Conservation (phyloP, 2,888 invertebrate species). For the Raillietiella orientalis region DNA sequence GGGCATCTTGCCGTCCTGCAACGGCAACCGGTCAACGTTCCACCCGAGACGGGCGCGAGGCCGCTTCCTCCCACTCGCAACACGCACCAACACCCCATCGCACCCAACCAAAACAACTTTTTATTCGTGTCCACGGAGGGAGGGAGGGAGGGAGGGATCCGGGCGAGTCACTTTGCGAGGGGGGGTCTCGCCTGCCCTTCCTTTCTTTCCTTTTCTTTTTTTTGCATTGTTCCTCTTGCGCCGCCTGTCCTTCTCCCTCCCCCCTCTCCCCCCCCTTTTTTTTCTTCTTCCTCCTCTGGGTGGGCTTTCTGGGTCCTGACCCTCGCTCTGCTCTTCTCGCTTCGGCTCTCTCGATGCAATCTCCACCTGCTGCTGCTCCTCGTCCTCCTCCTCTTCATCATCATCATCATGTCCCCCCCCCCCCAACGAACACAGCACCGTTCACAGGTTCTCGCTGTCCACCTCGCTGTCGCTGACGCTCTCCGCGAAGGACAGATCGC, state of each 20-base stretch:
- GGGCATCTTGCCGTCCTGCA: too few species aligned
- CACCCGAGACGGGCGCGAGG: too few species aligned
- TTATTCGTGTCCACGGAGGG: too few species aligned
- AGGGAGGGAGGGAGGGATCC: too few species aligned
- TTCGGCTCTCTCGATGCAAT: not conserved
- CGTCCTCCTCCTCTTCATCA: conserved; percentile 1
- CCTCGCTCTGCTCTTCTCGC: conserved; percentile 5
- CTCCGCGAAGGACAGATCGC: conserved; percentile 3
- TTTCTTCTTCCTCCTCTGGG: conserved; percentile 3
- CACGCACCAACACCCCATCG: too few species aligned
- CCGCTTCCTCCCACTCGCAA: too few species aligned
- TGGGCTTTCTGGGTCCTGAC: conserved; percentile 5
- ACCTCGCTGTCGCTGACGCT: conserved; percentile 3
- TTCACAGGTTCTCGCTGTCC: too few species aligned
- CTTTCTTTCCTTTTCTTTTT: too few species aligned
- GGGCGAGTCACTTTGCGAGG: too few species aligned
- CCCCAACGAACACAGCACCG: conserved; percentile 3
- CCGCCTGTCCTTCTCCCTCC: conserved; percentile 1
- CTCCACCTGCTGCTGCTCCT: conserved; percentile 1
- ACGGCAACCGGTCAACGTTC: too few species aligned
- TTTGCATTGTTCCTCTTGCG: conserved; percentile 3
- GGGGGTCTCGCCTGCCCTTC: too few species aligned
- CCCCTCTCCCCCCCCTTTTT: conserved; percentile 1
- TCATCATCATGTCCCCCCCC: conserved; percentile 3
- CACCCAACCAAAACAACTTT: too few species aligned